Evolutionary conservation across 1,140 invertebrate species (phyloP).

Genomic region (Heterodera schachtii): DNA sequence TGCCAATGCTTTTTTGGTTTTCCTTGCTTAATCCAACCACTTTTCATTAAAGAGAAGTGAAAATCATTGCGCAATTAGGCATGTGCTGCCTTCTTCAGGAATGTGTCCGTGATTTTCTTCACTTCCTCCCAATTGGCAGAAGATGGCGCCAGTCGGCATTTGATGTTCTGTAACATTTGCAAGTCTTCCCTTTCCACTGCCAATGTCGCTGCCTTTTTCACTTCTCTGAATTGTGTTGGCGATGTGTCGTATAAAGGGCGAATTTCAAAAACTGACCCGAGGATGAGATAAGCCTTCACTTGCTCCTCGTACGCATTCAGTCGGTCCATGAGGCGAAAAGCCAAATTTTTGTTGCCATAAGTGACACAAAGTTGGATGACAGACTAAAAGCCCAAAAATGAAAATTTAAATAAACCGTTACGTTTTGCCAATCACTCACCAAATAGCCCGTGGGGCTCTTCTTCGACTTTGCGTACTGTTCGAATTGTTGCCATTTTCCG

Average conservation of each 20-base stretch:
- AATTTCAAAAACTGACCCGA: slow-evolving; percentile 9
- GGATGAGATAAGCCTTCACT: slow-evolving; percentile 31
- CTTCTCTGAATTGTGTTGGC: slow-evolving; percentile 27
- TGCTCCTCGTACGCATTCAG: slow-evolving; percentile 33
- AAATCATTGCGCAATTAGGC: not conserved
- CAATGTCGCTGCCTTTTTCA: slow-evolving; percentile 31
- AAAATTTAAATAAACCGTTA: not conserved
- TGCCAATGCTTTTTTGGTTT: no score
- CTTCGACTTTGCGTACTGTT: slow-evolving; percentile 35
- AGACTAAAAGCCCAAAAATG: slow-evolving; percentile 29
- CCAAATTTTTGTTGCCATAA: slow-evolving; percentile 34
- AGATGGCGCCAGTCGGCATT: slow-evolving; percentile 22
- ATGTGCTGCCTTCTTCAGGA: not conserved
- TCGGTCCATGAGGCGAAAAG: slow-evolving; percentile 35
- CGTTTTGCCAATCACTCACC: not conserved
- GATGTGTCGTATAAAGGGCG: not conserved
- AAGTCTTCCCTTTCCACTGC: slow-evolving; percentile 35
- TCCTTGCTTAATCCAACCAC: no score
- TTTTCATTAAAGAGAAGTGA: no score
- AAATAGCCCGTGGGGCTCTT: slow-evolving; percentile 37
- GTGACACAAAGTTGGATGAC: slow-evolving; percentile 26
- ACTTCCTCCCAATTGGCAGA: slow-evolving; percentile 29
- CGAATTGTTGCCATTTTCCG: slow-evolving; percentile 39
- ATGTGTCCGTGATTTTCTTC: slow-evolving; percentile 22
- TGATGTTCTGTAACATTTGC: slow-evolving; percentile 29